Percentiles rank a stretch among this genome's conserved stretches.
Conservation (phyloP, 2,888 invertebrate species). For the Zonitis immaculata region DNA sequence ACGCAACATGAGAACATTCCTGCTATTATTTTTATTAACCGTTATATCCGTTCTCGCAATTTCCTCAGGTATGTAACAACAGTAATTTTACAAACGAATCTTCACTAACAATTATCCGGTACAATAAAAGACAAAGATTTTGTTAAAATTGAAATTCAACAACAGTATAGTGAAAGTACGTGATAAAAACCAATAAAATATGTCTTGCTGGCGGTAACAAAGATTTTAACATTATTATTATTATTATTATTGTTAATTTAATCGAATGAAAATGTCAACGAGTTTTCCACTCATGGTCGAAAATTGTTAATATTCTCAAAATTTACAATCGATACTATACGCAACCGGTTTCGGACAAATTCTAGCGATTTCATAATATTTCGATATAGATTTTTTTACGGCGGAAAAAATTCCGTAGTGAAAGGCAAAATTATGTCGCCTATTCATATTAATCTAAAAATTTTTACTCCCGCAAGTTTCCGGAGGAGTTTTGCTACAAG, state of each 20-base stretch:
- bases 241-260: too few relatives aligned
- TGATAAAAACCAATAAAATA: background rate
- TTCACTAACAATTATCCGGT: too few relatives aligned
- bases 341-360: background rate
- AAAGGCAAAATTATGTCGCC: background rate
- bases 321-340: background rate
- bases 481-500: slow-evolving; percentile 57
- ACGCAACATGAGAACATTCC: slow-evolving; percentile 42
- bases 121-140: too few relatives aligned
- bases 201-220: too few relatives aligned
- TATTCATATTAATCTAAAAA: slow-evolving; percentile 39
- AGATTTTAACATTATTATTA: too few relatives aligned
- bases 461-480: too few relatives aligned
- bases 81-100: background rate
- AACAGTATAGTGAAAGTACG: background rate
- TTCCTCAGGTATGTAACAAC: slow-evolving; percentile 32
- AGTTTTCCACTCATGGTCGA: background rate
- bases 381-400: background rate
- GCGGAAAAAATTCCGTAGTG: background rate
- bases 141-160: background rate
- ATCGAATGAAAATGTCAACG: background rate
- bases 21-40: slow-evolving; percentile 27
- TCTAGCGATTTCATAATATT: background rate
- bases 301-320: too few relatives aligned
- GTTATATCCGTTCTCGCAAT: slow-evolving; percentile 35